Evolutionary conservation across 1,140 invertebrate genomes (phyloP).

Genomic region (Zaprionus tsacasi): DNA sequence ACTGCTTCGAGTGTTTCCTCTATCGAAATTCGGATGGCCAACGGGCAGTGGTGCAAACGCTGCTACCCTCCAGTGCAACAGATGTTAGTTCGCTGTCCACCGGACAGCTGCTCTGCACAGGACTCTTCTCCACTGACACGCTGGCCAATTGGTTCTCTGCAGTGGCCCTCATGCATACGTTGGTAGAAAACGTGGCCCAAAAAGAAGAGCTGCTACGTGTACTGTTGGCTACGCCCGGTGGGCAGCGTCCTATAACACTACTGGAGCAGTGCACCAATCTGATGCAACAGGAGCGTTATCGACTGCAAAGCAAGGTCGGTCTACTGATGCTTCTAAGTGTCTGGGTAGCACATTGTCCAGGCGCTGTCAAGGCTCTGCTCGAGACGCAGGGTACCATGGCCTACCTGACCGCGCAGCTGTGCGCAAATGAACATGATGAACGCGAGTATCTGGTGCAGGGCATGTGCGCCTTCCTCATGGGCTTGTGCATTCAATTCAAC

Average conservation of each 20-base stretch:
- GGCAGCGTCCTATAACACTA: slow-evolving; percentile 93
- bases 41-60: slow-evolving; percentile 94
- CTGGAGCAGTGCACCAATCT: slow-evolving; percentile 94
- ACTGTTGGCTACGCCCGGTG: slow-evolving; percentile 93
- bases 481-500: slow-evolving; percentile 96
- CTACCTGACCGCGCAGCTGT: slow-evolving; percentile 92
- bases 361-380: slow-evolving; percentile 94
- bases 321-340: slow-evolving; percentile 95
- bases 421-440: slow-evolving; percentile 93
- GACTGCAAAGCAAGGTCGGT: slow-evolving; percentile 95
- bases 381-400: slow-evolving; percentile 93
- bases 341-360: slow-evolving; percentile 94
- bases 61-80: slow-evolving; percentile 92
- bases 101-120: slow-evolving; percentile 97
- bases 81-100: slow-evolving; percentile 89
- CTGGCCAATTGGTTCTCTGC: slow-evolving; percentile 99
- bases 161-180: slow-evolving; percentile 94
- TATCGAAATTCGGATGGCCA: slow-evolving; percentile 97
- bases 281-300: slow-evolving; percentile 91
- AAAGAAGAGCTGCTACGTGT: slow-evolving; percentile 97
- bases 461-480: slow-evolving; percentile 97
- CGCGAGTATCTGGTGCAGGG: slow-evolving; percentile 95
- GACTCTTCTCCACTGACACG: slow-evolving; percentile 95
- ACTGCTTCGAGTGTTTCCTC: slow-evolving; percentile 98
- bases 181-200: slow-evolving; percentile 95